Evolutionary conservation across 2,888 invertebrate genomes (phyloP), one percentile per base, ranked within the genome.

Genomic region (Andrena minutula): DNA sequence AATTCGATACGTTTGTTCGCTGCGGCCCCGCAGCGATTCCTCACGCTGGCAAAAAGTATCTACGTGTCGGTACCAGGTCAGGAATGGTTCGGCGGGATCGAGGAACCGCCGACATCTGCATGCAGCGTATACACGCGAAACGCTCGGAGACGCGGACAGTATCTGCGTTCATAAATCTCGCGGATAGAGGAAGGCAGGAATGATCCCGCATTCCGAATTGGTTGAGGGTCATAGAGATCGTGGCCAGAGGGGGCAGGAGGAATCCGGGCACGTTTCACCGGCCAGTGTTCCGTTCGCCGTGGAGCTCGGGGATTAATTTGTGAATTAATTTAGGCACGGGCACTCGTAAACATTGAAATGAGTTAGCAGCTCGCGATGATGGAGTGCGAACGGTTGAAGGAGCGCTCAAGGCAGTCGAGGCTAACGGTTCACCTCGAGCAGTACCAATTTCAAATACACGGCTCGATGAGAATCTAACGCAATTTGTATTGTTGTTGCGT

Each of bases 111-210:
- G 12, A 65, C 70, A 70, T 66, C 63, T 53, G 61, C 69, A 60
- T 35, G 75, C 83, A 30, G 76, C 63, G 66, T 49, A 1, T 4
- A 41, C 41, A 41, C 16, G 41, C 41, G 68, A 71, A 63, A 83
- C 47, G 30, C 56, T 47, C 63, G 35, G 28, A 53, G 35, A 71
- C 75, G 56, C 6, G 30, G 32, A 82, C 71, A 71, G 75, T 82
- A 83, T 82, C 82, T 68, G 7, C 0, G 51, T 47, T 51, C 66
- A 56, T 82, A 82, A 82, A 82, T 82, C 83, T 82, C 23, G 2
- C 1, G 56, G 35, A 20, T 65, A 69, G 49, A 75, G 69, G 69
- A 69, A 47, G 61, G 66, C 61, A 28, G 30, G 70, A 20, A 32
- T 68, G 63, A 70, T 75, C 81, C 32, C 30, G 64, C 64, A 47